Conservation (phyloP, 2,113 vertebrate species). For the Pelvicachromis taeniatus region DNA sequence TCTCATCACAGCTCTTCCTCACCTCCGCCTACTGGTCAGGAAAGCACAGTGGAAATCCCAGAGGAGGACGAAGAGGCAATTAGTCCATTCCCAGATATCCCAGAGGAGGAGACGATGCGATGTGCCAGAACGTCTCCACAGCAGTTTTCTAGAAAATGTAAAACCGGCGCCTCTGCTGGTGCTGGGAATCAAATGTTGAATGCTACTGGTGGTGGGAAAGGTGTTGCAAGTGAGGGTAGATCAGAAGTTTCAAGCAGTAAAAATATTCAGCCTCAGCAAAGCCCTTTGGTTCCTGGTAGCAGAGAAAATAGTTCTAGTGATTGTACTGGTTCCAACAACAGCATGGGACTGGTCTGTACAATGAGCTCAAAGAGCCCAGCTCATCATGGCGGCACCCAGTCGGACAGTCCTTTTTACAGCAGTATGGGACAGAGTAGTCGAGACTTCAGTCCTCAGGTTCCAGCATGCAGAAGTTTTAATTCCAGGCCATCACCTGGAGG, state of each 20-base stretch:
- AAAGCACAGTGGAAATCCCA: constrained; percentile 12
- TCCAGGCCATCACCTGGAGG: neutral
- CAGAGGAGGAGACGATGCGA: constrained; percentile 65
- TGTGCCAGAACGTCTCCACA: constrained; percentile 67
- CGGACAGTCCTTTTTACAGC: neutral
- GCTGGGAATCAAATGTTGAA: neutral
- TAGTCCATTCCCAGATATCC: constrained; percentile 54
- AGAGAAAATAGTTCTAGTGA: neutral
- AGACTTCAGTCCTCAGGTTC: neutral
- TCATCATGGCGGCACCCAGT: neutral
- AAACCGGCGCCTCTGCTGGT: neutral
- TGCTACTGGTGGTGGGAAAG: neutral
- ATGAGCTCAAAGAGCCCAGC: neutral
- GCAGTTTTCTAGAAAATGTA: constrained; percentile 32
- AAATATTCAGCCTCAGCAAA: neutral
- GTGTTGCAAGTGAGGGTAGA: neutral
- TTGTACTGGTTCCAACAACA: neutral
- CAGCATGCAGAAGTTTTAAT: neutral
- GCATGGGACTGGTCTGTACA: neutral
- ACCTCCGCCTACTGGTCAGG: constrained; percentile 4
- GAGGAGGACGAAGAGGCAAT: constrained; percentile 12
- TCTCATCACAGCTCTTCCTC: neutral
- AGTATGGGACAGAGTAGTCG: neutral
- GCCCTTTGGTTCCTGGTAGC: neutral
- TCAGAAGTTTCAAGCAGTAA: neutral